Evolutionary conservation across 1,140 invertebrate species (phyloP).

Genomic region (Caenorhabditis latens): DNA sequence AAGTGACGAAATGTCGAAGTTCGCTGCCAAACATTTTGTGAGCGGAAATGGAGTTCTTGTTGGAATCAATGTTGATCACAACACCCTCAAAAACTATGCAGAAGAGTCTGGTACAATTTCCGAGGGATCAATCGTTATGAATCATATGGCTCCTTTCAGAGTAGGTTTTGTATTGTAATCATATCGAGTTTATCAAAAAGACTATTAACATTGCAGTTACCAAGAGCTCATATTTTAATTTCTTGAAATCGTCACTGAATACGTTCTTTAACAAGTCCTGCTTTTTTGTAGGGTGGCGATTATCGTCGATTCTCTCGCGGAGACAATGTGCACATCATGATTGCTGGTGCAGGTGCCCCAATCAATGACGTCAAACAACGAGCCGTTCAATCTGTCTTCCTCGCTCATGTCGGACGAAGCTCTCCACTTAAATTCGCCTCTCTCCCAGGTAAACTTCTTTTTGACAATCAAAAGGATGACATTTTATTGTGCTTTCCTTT

Average conservation of each 20-base stretch:
- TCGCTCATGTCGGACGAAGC: conserved; percentile 12
- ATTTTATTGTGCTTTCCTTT: no score
- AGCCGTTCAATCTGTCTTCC: conserved; percentile 73
- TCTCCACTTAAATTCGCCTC: conserved; percentile 5
- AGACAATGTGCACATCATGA: conserved; percentile 71
- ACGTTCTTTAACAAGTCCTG: conserved; percentile 21
- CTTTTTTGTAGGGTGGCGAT: conserved; percentile 70
- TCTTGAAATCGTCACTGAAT: not conserved
- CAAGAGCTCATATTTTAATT: not conserved
- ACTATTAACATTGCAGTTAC: no score
- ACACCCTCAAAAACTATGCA: conserved; percentile 71
- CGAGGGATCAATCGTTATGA: conserved; percentile 52
- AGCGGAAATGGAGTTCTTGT: conserved; percentile 70
- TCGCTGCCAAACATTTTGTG: conserved; percentile 68
- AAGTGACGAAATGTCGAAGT: conserved; percentile 65
- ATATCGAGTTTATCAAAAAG: no score
- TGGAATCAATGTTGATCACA: conserved; percentile 75
- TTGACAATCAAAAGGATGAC: no score
- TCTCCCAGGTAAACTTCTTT: not conserved
- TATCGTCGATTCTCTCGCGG: conserved; percentile 63
- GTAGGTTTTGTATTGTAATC: not conserved
- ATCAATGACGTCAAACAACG: conserved; percentile 70
- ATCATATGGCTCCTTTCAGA: not conserved
- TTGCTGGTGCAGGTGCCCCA: conserved; percentile 72
- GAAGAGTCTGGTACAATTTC: conserved; percentile 62